Base-by-base conservation (phyloP, 2,113 vertebrate species). In the Cyanoderma ruficeps region DNA sequence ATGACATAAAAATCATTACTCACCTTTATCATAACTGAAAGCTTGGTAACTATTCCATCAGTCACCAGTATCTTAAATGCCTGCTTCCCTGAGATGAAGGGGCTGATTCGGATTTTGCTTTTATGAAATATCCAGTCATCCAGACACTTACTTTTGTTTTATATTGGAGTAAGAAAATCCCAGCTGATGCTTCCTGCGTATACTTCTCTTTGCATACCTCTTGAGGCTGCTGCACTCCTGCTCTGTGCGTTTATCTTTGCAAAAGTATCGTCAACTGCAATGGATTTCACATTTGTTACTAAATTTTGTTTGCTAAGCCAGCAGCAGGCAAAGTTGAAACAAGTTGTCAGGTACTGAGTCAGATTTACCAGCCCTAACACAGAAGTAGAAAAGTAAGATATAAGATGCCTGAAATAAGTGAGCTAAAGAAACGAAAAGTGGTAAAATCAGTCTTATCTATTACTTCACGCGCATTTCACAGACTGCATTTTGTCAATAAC, bases 1-100 rank as follows among this genome's bases (percentile, higher is more conserved):
- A 79, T 64, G 75, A 87, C 55, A 47, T 41, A 82, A 92, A 95
- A 89, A 76, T 96, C 89, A 79, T 94, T 89, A 87, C 55, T 93
- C 70, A 75, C 84, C 50, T 94, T 91, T 89, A 83, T 83, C 57
- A 15, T 50, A 79, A 79, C 77, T 55, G 76, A 93, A 94, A 74
- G 37, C 28, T 25, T 81, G 56, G 83, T 75, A 92, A 63, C 61
- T 84, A 49, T 70, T 85, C 35, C 80, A 84, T 83, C 61, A 75
- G 52, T 78, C 74, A 89, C 33, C 57, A 82, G 53, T 24, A 71
- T 57, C 71, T 83, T 80, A 57, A 89, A 60, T 35, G 33, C 18
- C 35, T 93, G 9, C 53, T 9, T 81, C 18, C 23, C 49, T 72
- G 31, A 83, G 39, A 67, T 70, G 41, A n/a, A 76, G 55, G 13